These are phyloP conservation scores for Asteroscopus sphinx DNA, from an alignment of 2,888 invertebrate genomes.

Conservation along the genomic window DNA sequence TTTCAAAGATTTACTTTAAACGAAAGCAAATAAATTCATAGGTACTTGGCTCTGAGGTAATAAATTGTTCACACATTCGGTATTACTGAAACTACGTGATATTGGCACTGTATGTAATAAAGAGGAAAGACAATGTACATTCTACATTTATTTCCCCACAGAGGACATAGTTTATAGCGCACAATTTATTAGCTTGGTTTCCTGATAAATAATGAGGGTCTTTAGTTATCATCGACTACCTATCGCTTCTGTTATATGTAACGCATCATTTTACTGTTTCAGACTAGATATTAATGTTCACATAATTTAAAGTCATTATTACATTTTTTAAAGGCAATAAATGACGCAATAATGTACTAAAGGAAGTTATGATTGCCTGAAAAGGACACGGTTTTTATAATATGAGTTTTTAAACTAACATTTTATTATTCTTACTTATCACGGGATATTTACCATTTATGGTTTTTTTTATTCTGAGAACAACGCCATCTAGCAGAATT, in stretches of 20 bases:
- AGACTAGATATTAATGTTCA: not conserved
- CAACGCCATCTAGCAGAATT: conserved; percentile 52
- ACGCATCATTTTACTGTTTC: not conserved
- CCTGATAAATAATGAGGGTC: conserved; percentile 9
- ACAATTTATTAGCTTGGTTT: conserved; percentile 32
- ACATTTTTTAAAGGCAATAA: not conserved
- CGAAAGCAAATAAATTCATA: conserved; percentile 11
- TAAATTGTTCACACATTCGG: conserved; percentile 26
- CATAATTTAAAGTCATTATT: not conserved
- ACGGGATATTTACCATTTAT: no score
- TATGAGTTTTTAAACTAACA: no score
- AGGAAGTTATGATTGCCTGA: no score
- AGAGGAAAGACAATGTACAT: conserved; percentile 26
- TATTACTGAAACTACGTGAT: conserved; percentile 27
- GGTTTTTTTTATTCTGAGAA: not conserved
- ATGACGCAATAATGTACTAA: no score
- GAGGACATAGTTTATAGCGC: conserved; percentile 38
- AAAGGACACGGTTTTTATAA: no score
- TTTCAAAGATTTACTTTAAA: not conserved
- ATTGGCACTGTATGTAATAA: conserved; percentile 29
- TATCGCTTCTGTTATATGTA: not conserved
- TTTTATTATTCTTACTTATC: no score
- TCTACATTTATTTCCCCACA: conserved; percentile 24
- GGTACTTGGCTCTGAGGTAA: conserved; percentile 1
- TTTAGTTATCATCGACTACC: conserved; percentile 21